Percentiles rank a stretch among this genome's conserved stretches.
These are phyloP conservation scores for Automeris io DNA, from an alignment of 2,888 invertebrate genomes.

Conservation along the genomic window DNA sequence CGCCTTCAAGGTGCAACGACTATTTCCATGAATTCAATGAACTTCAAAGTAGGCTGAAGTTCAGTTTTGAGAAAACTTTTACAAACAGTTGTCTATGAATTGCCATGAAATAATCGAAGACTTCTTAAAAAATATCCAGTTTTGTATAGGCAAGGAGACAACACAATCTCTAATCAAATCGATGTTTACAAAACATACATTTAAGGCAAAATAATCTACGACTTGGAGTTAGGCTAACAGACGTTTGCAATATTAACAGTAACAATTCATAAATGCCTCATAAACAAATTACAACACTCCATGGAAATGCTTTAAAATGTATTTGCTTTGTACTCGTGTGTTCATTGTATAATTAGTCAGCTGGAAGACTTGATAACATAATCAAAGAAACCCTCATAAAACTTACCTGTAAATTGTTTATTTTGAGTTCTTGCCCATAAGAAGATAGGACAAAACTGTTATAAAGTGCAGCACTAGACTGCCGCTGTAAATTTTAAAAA, in stretches of 20 bases:
- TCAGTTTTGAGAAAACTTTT: too few species aligned
- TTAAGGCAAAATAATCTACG: neutral
- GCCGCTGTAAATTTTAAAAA: too few species aligned
- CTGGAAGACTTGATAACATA: neutral
- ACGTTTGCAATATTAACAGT: neutral
- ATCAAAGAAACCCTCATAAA: neutral
- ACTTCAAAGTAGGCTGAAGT: too few species aligned
- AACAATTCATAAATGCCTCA: slow-evolving; percentile 1
- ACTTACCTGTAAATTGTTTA: neutral
- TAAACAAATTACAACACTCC: neutral
- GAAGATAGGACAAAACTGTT: too few species aligned
- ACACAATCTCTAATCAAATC: neutral
- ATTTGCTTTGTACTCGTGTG: neutral
- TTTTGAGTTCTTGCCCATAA: neutral
- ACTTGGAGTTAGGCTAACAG: neutral
- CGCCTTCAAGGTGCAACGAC: too few species aligned
- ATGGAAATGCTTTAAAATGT: neutral
- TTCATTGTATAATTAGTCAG: neutral
- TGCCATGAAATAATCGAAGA: too few species aligned
- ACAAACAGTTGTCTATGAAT: too few species aligned
- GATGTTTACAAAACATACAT: neutral
- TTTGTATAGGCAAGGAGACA: too few species aligned
- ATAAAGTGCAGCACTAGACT: too few species aligned
- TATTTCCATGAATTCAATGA: too few species aligned
- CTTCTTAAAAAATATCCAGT: too few species aligned